phyloP scores from a whole-genome alignment of 2,113 vertebrate genomes.

The Morphnarchus princeps region DNA sequence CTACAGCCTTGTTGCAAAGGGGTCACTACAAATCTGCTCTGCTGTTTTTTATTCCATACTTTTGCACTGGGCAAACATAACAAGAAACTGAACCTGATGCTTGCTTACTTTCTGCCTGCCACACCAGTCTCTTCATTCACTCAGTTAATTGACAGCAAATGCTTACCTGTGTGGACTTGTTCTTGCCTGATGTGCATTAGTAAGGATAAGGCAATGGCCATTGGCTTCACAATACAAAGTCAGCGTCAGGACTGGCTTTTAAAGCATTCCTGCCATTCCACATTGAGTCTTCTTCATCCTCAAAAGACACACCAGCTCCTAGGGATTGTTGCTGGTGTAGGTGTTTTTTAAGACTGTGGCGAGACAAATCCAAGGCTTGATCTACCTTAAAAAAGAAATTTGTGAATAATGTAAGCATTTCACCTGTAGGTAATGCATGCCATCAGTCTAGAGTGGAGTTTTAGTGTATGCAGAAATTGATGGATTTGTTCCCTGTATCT shows the following conservation, averaged over 20 bases:
- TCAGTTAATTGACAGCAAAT: not conserved
- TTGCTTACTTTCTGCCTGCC: not conserved
- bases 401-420: not conserved
- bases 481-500: not conserved
- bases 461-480: not conserved
- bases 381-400: not conserved
- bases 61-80: not conserved
- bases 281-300: not conserved
- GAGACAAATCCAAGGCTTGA: not conserved
- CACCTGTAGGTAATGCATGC: not conserved
- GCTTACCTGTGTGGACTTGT: not conserved
- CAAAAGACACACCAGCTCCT: not conserved
- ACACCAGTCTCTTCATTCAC: not conserved
- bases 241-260: not conserved
- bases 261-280: not conserved
- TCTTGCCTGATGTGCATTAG: not conserved
- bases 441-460: not conserved
- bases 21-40: not conserved
- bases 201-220: not conserved
- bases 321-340: not conserved
- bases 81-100: not conserved
- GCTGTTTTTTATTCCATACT: not conserved
- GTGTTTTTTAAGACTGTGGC: not conserved
- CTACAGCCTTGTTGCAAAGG: not conserved
- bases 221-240: not conserved